Conservation (phyloP, 1,140 invertebrate species). For the Periplaneta americana region DNA sequence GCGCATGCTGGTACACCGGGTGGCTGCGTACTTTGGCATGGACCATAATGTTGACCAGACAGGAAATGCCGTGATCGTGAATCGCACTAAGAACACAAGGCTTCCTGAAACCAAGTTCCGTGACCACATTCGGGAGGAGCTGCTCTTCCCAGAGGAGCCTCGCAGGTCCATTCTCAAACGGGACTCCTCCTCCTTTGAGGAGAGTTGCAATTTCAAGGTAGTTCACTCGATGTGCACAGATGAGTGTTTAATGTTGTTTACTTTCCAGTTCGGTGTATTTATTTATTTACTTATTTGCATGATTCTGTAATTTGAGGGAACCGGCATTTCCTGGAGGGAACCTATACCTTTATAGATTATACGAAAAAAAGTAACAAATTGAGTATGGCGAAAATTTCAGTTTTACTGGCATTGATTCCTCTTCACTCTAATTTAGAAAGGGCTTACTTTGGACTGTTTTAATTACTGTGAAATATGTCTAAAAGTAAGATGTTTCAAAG, state of each 20-base stretch:
- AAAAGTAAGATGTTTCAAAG: too few species aligned
- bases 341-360: background rate
- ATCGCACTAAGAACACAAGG: constrained; percentile 67
- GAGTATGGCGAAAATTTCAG: background rate
- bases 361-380: background rate
- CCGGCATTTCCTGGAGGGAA: background rate
- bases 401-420: too few species aligned
- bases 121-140: constrained; percentile 34
- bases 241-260: background rate
- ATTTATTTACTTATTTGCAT: background rate
- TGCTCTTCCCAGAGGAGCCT: constrained; percentile 47
- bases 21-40: constrained; percentile 88
- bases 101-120: constrained; percentile 50
- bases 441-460: too few species aligned
- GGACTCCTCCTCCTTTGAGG: constrained; percentile 73
- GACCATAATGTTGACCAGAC: constrained; percentile 89
- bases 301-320: background rate
- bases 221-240: background rate
- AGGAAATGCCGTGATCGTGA: constrained; percentile 80
- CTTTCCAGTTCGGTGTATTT: background rate
- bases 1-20: constrained; percentile 89
- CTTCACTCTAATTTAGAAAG: too few species aligned
- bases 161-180: constrained; percentile 78
- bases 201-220: constrained; percentile 31
- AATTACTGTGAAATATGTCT: too few species aligned